These are phyloP conservation scores for Leptinotarsa texana DNA, from an alignment of 1,140 invertebrate species.

Conservation along the genomic window DNA sequence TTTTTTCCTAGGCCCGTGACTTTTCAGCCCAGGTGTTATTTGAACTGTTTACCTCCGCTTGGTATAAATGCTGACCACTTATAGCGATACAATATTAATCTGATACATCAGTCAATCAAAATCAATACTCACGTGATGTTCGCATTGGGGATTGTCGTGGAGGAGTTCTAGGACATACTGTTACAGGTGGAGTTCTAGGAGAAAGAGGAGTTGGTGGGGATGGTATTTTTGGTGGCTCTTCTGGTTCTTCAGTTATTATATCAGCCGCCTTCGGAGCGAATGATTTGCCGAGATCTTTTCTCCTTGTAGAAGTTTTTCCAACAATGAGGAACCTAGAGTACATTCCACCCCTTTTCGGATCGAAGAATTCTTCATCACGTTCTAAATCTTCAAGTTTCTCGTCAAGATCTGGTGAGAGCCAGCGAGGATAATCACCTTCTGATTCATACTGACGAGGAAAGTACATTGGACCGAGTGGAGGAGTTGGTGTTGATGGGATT, in stretches of 20 bases:
- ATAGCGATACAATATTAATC: too few species aligned
- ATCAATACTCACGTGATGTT: too few species aligned
- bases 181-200: background rate
- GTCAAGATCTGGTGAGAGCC: background rate
- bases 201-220: background rate
- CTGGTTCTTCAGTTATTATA: background rate
- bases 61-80: too few species aligned
- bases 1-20: too few species aligned
- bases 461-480: background rate
- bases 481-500: background rate
- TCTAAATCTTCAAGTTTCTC: background rate
- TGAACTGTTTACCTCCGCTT: too few species aligned
- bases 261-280: background rate
- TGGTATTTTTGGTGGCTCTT: background rate
- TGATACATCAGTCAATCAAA: too few species aligned
- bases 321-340: background rate
- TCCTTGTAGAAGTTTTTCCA: background rate
- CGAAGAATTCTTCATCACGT: slow-evolving; percentile 11
- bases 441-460: background rate
- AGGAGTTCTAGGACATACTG: background rate
- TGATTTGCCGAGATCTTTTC: background rate
- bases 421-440: background rate
- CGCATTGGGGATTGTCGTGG: too few species aligned
- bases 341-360: background rate
- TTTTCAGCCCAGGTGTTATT: too few species aligned